Evolutionary conservation across 2,113 vertebrate species (phyloP).

Genomic region (Brachionichthys hirsutus): DNA sequence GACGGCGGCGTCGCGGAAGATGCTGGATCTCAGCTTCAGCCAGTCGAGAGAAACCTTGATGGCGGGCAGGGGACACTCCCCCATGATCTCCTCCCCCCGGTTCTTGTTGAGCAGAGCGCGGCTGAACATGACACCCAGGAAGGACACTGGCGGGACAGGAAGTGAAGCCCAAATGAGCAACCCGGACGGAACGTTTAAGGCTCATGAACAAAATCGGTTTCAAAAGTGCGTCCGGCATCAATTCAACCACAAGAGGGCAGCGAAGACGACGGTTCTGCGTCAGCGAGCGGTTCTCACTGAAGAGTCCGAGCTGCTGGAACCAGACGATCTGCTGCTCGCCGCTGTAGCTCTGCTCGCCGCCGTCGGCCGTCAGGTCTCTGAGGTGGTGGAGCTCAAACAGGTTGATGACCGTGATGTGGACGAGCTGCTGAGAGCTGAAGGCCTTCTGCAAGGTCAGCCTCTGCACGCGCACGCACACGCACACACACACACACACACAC

Average conservation of each 20-base stretch:
- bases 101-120: conserved; percentile 87
- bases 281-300: conserved; percentile 85
- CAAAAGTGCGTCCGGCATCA: too few species aligned
- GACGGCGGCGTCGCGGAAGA: conserved; percentile 88
- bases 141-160: conserved; percentile 84
- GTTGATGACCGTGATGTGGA: conserved; percentile 97
- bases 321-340: conserved; percentile 87
- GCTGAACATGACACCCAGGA: conserved; percentile 93
- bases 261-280: too few species aligned
- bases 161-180: conserved; percentile 28
- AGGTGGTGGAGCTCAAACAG: conserved; percentile 97
- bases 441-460: conserved; percentile 92
- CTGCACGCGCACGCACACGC: conserved; percentile 67
- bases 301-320: conserved; percentile 93
- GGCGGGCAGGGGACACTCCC: conserved; percentile 91
- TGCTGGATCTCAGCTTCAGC: conserved; percentile 87
- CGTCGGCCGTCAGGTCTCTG: conserved; percentile 86
- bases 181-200: not conserved
- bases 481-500: not conserved
- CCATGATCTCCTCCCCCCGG: conserved; percentile 86
- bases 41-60: conserved; percentile 98
- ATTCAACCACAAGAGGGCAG: too few species aligned
- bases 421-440: conserved; percentile 97
- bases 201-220: too few species aligned
- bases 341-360: conserved; percentile 82